Evolutionary conservation across 1,140 invertebrate genomes (phyloP).

Genomic region (Conopomorpha cramerella): DNA sequence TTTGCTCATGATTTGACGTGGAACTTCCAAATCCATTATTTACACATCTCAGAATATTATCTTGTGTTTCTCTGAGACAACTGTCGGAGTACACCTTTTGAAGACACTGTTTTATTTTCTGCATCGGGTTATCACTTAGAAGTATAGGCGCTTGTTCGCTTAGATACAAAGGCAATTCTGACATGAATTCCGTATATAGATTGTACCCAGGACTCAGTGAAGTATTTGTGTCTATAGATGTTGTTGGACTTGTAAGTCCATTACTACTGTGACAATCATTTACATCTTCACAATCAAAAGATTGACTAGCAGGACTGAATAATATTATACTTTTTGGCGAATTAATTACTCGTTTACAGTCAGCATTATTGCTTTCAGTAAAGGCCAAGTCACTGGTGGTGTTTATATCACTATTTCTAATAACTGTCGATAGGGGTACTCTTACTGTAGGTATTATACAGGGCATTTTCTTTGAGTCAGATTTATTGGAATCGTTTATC

Average conservation of each 20-base stretch:
- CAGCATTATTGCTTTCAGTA: too few relatives aligned
- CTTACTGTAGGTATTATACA: too few relatives aligned
- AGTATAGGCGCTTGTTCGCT: conserved; percentile 11
- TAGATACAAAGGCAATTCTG: conserved; percentile 16
- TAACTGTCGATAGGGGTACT: too few relatives aligned
- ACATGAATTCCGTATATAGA: conserved; percentile 21
- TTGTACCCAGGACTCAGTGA: conserved; percentile 5
- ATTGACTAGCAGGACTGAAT: background rate
- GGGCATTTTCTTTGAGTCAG: too few relatives aligned
- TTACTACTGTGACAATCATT: too few relatives aligned
- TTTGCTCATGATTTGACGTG: background rate
- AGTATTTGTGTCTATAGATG: too few relatives aligned
- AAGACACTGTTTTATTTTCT: conserved; percentile 10
- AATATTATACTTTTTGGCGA: background rate
- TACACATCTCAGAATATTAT: conserved; percentile 6
- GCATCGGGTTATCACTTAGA: conserved; percentile 12
- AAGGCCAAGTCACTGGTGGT: too few relatives aligned
- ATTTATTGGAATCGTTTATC: too few relatives aligned
- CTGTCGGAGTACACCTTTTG: conserved; percentile 9
- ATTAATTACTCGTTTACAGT: too few relatives aligned
- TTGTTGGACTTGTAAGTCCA: too few relatives aligned
- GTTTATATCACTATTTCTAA: too few relatives aligned
- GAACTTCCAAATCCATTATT: conserved; percentile 2
- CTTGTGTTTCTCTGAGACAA: conserved; percentile 5
- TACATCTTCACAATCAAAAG: background rate